Base-by-base conservation (phyloP, 2,888 invertebrate species). In the Dromius quadrimaculatus region DNA sequence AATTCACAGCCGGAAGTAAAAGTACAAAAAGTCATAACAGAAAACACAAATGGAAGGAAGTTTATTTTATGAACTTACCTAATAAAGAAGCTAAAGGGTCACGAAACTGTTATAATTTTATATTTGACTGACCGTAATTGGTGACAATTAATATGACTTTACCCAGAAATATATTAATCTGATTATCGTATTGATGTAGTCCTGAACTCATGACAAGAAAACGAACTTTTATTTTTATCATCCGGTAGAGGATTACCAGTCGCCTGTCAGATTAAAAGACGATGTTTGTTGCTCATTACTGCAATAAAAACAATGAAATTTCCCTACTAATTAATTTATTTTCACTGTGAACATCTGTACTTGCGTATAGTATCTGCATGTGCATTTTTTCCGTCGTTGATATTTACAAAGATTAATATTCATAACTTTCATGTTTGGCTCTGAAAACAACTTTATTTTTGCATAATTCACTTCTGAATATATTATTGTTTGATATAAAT, bases 201-300 rank as follows among this genome's bases (percentile, higher is more conserved):
- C 13, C 50, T 41, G 15, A 62, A 38, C 41, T n/a, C 62, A 11
- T 59, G 59, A 59, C 59, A 36, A 36, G 59, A 59, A 36, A 59
- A 59, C 17, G 41, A 20, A 15, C 62, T 20, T 61, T 62, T 59
- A 36, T 62, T 62, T 41, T 62, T 62, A 62, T 62, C 62, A 62
- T 62, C 38, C 41, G 41, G 62, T 41, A 22, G 41, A 19, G 62
- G 62, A 62, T 62, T 62, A 62, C 62, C 38, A 19, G 59, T 36
- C 38, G 41, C 62, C 41, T 62, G 62, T 62, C 62, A 62, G 62
- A 62, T 62, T 62, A 62, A 62, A 62, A 38, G 41, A 62, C 62
- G 15, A 11, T 41, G 62, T 62, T 62, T 62, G 62, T 62, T 23
- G 62, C 62, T 59, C 59, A 59, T 59, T 59, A 59, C 59, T 59